Base-by-base conservation (phyloP, 2,888 invertebrate genomes). In the Amphipoea lucens region DNA sequence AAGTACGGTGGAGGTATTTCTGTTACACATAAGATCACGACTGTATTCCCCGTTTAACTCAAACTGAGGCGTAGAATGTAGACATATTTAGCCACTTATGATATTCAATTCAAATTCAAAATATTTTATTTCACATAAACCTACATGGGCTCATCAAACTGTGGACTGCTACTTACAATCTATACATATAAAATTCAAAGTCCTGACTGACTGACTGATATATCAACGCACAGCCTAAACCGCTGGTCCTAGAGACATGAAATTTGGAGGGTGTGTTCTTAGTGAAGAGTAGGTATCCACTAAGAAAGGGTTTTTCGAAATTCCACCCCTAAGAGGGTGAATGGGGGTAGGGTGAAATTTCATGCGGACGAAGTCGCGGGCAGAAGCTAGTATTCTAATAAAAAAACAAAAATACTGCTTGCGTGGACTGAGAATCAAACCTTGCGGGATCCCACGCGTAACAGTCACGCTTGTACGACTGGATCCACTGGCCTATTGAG, bases 1-100 rank as follows among this genome's bases (percentile, higher is more conserved):
- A 92, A 84, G 82, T 89, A 88, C 6, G 84, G 70, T 9, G 51
- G 78, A 23, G 78, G 79, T 67, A 40, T 86, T 82, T 83, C 79
- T 86, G 73, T 62, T 36, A 66, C 69, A 75, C 45, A 29, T 62
- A 57, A 20, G 45, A 36, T 29, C 14, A 45, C 3, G 6, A 14
- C 14, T 29, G n/a, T 29, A 29, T 14, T 14, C 29, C 4, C 14
- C 2, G n/a, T 11, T 29, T 29, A 29, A 29, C 29, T 29, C 29
- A 4, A 60, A 11, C 9, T 54, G 23, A 4, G 60, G n/a, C n/a
- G n/a, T n/a, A 60, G 57, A 11, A 12, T 60, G 60, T n/a, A n/a
- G 57, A 60, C 57, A 11, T 12, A 60, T 29, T 60, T 60, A 14
- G 12, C 5, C 60, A 12, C 36, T 17, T 63, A 17, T 29, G 6